Percentiles rank a stretch among this genome's conserved stretches.
These are phyloP conservation scores for Aphelenchoides besseyi DNA, from an alignment of 1,140 invertebrate genomes.

Conservation along the genomic window DNA sequence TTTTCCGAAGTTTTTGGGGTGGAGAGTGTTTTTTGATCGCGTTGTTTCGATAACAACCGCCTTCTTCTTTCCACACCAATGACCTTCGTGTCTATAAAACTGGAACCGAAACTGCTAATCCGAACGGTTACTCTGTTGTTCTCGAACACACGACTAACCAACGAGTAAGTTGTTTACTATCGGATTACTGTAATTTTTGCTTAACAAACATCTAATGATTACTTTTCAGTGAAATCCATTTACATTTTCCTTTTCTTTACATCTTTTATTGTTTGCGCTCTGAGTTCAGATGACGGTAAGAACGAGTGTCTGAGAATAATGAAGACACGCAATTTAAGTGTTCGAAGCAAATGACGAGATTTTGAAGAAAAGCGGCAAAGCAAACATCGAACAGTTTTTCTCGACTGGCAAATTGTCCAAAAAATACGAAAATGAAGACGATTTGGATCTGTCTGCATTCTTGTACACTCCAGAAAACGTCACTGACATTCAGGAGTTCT, in stretches of 20 bases:
- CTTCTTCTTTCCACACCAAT: background rate
- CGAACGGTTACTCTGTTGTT: slow-evolving; percentile 1
- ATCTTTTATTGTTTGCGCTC: background rate
- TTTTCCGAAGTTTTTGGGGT: background rate
- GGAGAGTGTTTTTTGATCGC: background rate
- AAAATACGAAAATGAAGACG: background rate
- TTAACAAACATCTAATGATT: background rate
- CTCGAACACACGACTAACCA: background rate
- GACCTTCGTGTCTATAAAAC: background rate
- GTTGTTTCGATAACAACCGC: background rate
- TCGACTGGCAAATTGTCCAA: background rate
- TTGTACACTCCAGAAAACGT: background rate
- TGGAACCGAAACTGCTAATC: background rate
- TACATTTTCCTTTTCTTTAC: background rate
- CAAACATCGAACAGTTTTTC: slow-evolving; percentile 9
- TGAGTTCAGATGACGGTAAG: background rate
- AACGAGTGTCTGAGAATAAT: background rate
- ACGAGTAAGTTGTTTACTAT: slow-evolving; percentile 10
- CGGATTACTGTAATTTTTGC: background rate
- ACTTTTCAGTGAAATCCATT: background rate
- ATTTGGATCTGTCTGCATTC: background rate
- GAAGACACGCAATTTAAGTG: background rate
- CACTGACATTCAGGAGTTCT: background rate
- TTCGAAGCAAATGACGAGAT: slow-evolving; percentile 6
- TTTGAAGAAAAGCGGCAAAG: background rate